Conservation (phyloP, 1,140 invertebrate species). For the Ceratitis capitata region DNA sequence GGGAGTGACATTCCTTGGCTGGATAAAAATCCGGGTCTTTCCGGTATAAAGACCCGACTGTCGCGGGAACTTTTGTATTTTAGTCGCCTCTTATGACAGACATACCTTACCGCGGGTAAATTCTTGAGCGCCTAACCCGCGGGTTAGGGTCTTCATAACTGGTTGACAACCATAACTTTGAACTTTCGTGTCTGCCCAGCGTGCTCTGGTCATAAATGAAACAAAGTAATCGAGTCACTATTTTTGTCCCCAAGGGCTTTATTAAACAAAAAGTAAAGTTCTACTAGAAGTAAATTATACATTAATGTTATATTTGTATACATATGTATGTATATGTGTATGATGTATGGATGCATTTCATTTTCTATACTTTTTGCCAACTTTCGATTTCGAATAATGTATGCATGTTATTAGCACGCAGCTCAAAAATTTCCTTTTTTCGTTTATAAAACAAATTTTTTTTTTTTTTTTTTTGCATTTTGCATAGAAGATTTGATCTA, state of each 20-base stretch:
- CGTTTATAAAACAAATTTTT: neutral
- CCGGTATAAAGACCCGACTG: no score
- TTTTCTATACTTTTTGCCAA: neutral
- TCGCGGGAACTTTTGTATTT: no score
- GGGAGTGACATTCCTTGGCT: no score
- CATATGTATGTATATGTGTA: conserved; percentile 7
- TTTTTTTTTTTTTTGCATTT: neutral
- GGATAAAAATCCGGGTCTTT: no score
- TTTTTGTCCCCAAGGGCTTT: neutral
- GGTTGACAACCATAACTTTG: no score
- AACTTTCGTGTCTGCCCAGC: no score
- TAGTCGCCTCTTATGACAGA: no score
- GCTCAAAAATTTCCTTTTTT: neutral
- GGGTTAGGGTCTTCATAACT: no score
- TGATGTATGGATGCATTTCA: neutral
- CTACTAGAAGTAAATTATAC: conserved; percentile 13
- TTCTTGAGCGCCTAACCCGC: no score
- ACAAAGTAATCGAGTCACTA: neutral
- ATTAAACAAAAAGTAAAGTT: conserved; percentile 18
- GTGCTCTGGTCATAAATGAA: no score
- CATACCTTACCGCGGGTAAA: no score
- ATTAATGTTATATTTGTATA: neutral
- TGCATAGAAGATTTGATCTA: neutral
- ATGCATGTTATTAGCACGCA: neutral
- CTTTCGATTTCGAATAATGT: neutral